Evolutionary conservation across 2,797 vertebrate genomes (phyloP), one percentile per base, ranked within the genome.

Genomic region (Tragopan temminckii): DNA sequence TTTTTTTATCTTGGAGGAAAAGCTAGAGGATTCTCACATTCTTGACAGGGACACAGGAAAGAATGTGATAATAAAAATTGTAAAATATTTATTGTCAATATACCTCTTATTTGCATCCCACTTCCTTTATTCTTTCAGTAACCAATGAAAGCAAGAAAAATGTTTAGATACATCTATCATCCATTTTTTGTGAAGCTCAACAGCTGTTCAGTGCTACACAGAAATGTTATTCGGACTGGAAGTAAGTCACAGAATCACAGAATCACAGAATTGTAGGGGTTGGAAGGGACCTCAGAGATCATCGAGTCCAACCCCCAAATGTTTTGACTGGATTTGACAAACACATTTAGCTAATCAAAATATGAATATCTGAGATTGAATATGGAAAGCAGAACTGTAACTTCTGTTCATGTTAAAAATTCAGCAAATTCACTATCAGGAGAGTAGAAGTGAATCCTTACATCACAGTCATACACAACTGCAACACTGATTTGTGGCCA

Each of bases 41-140:
- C 82, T 77, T 90, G 64, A 77, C 48, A 80, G 43, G 24, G 35
- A 46, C 19, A 43, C 6, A 12, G 13, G 35, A 82, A 89, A 78
- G 11, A 80, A 84, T 33, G 16, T 10, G 50, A 58, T 68, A 71
- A 75, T 55, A 88, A 84, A 93, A 68, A 93, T 13, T 19, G 13
- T 12, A 17, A 94, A 77, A 80, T 75, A 50, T 88, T 90, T 91
- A 82, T 82, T 93, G n/a, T 53, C 86, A n/a, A 38, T 14, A 38
- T 70, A 62, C 25, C 42, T 83, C 23, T 50, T 72, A 57, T 75
- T 85, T 91, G 68, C 13, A 45, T 70, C n/a, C 68, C 21, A 52
- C 18, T 75, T 80, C 23, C 31, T 74, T 71, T 63, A 79, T 52
- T 88, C 24, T 36, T 57, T 78, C 61, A 75, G 48, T 16, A 93